Evolutionary conservation across 2,888 invertebrate species (phyloP), one percentile per base, ranked within the genome.

Genomic region (Fissipunctia ypsillon): DNA sequence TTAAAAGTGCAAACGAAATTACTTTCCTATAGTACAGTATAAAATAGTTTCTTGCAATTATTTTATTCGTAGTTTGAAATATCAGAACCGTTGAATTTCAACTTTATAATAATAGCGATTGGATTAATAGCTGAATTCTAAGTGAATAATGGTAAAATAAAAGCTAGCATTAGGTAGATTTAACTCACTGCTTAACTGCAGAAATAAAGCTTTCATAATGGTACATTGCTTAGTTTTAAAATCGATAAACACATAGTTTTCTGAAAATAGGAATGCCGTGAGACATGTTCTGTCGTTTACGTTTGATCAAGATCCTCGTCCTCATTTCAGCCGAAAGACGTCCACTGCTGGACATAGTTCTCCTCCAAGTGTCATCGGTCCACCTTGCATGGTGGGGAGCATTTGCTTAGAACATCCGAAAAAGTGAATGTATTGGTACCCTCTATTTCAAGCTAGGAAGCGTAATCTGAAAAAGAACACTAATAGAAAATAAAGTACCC

Each of bases 1-100:
- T 73, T 54, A 60, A n/a, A n/a, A 65, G 35, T 48, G 78, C 75
- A 61, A 79, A 61, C 7, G 3, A 65, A 74, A 54, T 56, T 45
- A 22, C 45, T 59, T 63, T 59, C 7, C 19, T 28, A 7, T 59
- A 16, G 14, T n/a, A 31, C 31, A 31, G 2, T 31, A 16, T 6
- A 25, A 0, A 67, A 41, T 25, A 19, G 1, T 56, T 52, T 45
- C 12, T 60, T 45, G 38, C 22, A 56, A 57, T 79, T 35, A 63
- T 43, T 57, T 48, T 63, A 57, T 14, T 60, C 19, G 10, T 43
- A 7, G 2, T 14, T 48, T 25, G 25, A 43, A 63, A 38, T 60
- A 56, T 22, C 41, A 48, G 25, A 57, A 54, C 22, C 2, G 22
- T 22, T 41, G 0, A 38, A 78, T 57, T 50, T 16, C 28, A 28